Conservation (phyloP, 2,888 invertebrate genomes). For the Deilephila porcellus region DNA sequence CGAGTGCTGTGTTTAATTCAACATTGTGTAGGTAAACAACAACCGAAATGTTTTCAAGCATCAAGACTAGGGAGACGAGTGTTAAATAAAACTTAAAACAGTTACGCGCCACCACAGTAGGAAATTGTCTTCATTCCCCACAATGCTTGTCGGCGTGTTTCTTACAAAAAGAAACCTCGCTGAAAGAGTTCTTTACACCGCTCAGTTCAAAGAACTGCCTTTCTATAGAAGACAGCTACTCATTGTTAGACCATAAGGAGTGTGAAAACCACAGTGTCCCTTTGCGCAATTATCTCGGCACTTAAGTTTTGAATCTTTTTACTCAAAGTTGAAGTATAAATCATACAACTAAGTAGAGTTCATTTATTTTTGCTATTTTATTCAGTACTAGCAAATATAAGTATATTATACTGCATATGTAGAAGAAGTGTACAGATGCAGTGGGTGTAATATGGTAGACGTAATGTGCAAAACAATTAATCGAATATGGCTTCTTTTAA, state of each 20-base stretch:
- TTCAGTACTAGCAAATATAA: too few species aligned
- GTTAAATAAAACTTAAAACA: slow-evolving; percentile 48
- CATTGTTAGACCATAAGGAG: slow-evolving; percentile 46
- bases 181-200: slow-evolving; percentile 55
- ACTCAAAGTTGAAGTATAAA: background rate
- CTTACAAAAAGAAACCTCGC: slow-evolving; percentile 51
- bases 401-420: too few species aligned
- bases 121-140: slow-evolving; percentile 64
- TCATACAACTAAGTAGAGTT: too few species aligned
- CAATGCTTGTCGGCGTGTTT: slow-evolving; percentile 52
- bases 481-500: too few species aligned
- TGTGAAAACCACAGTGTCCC: slow-evolving; percentile 46
- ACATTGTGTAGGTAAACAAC: slow-evolving; percentile 38
- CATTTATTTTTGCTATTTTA: too few species aligned
- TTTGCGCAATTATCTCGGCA: slow-evolving; percentile 32
- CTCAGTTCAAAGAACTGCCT: slow-evolving; percentile 59
- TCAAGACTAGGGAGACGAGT: slow-evolving; percentile 41
- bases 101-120: slow-evolving; percentile 41
- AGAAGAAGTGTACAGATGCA: too few species aligned
- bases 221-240: slow-evolving; percentile 52
- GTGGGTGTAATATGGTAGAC: too few species aligned
- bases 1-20: slow-evolving; percentile 37
- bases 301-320: background rate
- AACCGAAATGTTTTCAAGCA: slow-evolving; percentile 36
- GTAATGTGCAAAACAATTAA: too few species aligned